Evolutionary conservation across 2,797 vertebrate genomes (phyloP), one percentile per base, ranked within the genome.

Genomic region (Bryconaethiops microstoma): DNA sequence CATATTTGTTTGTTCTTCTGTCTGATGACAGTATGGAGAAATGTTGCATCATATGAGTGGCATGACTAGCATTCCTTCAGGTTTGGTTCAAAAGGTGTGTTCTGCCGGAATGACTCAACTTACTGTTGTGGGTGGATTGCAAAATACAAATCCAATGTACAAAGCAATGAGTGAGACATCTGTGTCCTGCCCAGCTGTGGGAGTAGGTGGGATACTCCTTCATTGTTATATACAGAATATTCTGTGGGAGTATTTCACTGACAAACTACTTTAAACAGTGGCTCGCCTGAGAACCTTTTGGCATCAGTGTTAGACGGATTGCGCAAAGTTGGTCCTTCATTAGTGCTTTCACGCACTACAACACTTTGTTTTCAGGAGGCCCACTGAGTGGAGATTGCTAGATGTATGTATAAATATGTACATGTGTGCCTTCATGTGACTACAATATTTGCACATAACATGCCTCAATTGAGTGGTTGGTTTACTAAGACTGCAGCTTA

Each of bases 251-350:
- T 80, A 57, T 71, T 74, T 45, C 48, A 55, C 29, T 69, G 68
- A 80, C 69, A 74, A 72, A 35, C 12, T 42, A 57, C 25, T 84
- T 48, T 82, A 85, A 87, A 87, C 84, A 82, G 59, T 79, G 39
- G 17, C 52, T 29, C 21, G 48, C 50, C 63, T 78, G 70, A 78
- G 60, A 78, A 42, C 40, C 29, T 19, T 62, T 67, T 71, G 55
- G 13, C 50, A 65, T 82, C 83, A 83, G 57, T 0, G 19, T 7
- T 77, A 73, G 70, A 78, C 42, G n/a, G 68, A 71, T 50, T 80
- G 76, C n/a, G 69, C 69, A 57, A 67, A 72, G 45, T 64, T 14
- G 52, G 76, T 40, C 79, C 63, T 81, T 78, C 75, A 77, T 82
- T 65, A 81, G 57, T n/a, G 25, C 25, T 29, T 72, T 50, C 59